A percentile compares a stretch with the other conserved stretches of the same genome.
Conservation (phyloP, 2,797 vertebrate genomes). For the Spea hammondii region DNA sequence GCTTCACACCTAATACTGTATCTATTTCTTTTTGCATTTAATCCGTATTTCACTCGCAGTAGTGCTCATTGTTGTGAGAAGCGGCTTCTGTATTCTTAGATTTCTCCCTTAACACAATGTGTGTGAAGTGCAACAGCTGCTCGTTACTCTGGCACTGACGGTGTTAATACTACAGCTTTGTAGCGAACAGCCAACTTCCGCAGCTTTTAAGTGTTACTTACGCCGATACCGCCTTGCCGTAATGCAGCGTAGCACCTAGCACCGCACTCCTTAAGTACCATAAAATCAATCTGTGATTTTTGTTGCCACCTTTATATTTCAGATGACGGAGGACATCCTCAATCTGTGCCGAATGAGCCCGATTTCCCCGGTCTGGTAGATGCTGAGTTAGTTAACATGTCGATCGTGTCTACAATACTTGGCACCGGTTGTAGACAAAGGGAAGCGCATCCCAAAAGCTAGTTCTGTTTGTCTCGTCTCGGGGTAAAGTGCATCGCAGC, state of each 20-base stretch:
- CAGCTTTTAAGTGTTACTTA: background rate
- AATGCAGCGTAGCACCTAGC: background rate
- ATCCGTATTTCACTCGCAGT: too few relatives aligned
- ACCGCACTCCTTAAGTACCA: conserved; percentile 10
- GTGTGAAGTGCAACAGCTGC: too few relatives aligned
- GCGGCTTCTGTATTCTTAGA: too few relatives aligned
- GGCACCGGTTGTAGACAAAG: conserved; percentile 14
- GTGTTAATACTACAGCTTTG: too few relatives aligned
- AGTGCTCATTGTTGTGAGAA: too few relatives aligned
- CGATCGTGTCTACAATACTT: background rate
- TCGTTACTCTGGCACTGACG: too few relatives aligned
- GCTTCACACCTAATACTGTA: too few relatives aligned
- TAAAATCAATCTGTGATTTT: background rate
- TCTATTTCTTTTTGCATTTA: too few relatives aligned
- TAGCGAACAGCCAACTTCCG: background rate
- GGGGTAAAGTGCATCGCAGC: background rate
- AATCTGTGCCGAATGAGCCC: conserved; percentile 8
- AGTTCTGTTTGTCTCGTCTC: background rate
- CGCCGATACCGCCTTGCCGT: background rate
- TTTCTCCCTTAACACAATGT: too few relatives aligned
- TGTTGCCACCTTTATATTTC: conserved; percentile 7
- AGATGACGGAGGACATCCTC: conserved; percentile 2
- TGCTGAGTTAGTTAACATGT: conserved; percentile 24
- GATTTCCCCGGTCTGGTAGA: background rate
- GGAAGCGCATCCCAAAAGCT: background rate